Percentiles rank a stretch among this genome's conserved stretches.
These are phyloP conservation scores for Nomada lathburiana DNA, from an alignment of 2,888 invertebrate genomes.

Conservation along the genomic window DNA sequence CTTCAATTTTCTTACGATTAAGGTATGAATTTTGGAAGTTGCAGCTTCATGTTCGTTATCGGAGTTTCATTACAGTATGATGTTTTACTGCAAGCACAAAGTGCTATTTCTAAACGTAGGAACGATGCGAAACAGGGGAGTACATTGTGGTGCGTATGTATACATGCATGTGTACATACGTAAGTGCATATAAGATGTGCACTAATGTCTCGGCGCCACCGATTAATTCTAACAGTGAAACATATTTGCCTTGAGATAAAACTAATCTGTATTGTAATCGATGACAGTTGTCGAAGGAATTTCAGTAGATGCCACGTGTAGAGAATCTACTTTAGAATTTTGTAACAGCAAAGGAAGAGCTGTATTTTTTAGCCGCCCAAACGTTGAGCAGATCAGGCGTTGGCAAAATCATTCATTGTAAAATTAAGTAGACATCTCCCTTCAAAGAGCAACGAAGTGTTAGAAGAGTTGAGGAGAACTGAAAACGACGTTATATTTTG, in stretches of 20 bases:
- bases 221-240: constrained; percentile 64
- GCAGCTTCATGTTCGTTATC: neutral
- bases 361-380: constrained; percentile 21
- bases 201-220: constrained; percentile 40
- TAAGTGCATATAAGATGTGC: constrained; percentile 15
- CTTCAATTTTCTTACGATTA: neutral
- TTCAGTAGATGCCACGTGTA: constrained; percentile 19
- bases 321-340: constrained; percentile 17
- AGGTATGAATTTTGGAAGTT: constrained; percentile 1
- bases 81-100: constrained; percentile 49
- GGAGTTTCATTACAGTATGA: constrained; percentile 10
- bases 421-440: neutral
- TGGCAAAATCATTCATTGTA: constrained; percentile 18
- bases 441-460: constrained; percentile 48
- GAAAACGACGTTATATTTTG: neutral
- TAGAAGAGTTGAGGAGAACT: neutral
- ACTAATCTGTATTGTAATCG: constrained; percentile 51
- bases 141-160: constrained; percentile 12
- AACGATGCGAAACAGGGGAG: constrained; percentile 28
- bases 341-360: constrained; percentile 8
- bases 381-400: constrained; percentile 9
- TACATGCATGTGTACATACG: neutral
- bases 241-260: constrained; percentile 70
- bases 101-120: constrained; percentile 45
- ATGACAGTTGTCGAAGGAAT: constrained; percentile 20